A percentile compares a stretch with the other conserved stretches of the same genome.
Conservation (phyloP, 2,113 vertebrate species). For the Narcine bancroftii region DNA sequence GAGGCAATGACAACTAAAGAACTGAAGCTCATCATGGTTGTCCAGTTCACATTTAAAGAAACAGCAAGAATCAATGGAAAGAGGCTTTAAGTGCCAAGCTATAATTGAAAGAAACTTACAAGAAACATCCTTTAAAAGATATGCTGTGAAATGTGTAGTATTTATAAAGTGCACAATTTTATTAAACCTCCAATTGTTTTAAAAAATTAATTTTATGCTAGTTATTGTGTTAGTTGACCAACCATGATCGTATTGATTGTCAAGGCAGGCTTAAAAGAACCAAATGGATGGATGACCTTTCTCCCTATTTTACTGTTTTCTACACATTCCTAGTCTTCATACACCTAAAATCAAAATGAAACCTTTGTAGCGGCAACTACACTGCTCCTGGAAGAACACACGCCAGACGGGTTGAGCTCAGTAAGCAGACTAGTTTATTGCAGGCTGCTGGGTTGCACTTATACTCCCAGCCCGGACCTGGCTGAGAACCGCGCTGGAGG, state of each 20-base stretch:
- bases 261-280: too few species aligned
- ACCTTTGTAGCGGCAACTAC: too few species aligned
- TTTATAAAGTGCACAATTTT: too few species aligned
- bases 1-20: background rate
- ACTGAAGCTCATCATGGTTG: background rate
- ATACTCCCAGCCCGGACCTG: too few species aligned
- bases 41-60: background rate
- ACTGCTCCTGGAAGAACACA: too few species aligned
- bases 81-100: background rate
- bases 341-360: background rate
- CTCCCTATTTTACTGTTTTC: too few species aligned
- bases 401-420: too few species aligned
- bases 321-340: background rate
- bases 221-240: background rate
- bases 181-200: background rate
- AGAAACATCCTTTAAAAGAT: background rate
- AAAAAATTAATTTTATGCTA: background rate
- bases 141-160: background rate
- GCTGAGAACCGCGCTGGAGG: too few species aligned
- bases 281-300: too few species aligned
- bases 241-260: too few species aligned
- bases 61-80: background rate
- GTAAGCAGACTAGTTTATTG: too few species aligned
- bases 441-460: too few species aligned
- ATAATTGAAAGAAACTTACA: background rate